Conservation (phyloP, 2,797 vertebrate species). For the Poecilia picta region DNA sequence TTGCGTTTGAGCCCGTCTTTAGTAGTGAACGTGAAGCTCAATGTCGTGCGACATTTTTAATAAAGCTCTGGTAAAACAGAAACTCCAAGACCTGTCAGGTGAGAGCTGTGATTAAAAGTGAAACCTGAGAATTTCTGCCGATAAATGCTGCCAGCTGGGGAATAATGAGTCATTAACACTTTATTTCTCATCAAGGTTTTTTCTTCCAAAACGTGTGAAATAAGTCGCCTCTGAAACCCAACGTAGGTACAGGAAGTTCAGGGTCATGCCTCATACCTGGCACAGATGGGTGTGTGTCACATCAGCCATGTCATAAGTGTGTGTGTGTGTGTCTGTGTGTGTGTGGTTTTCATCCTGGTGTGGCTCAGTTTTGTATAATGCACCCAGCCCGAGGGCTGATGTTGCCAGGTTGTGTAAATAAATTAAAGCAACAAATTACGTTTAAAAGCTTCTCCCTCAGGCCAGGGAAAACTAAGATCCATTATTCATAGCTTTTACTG, state of each 20-base stretch:
- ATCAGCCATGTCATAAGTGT: neutral
- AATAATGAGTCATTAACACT: neutral
- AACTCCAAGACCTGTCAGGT: neutral
- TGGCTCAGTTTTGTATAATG: constrained; percentile 41
- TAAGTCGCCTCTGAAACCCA: neutral
- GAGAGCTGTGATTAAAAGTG: neutral
- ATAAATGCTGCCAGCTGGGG: neutral
- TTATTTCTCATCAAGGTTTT: neutral
- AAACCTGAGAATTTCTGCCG: neutral
- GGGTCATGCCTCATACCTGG: constrained; percentile 13
- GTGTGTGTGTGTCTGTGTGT: neutral
- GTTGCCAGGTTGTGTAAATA: constrained; percentile 78
- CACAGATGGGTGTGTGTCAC: neutral
- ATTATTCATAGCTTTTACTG: constrained; percentile 76
- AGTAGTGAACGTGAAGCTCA: neutral
- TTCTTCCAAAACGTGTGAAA: constrained; percentile 10
- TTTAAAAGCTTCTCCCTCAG: constrained; percentile 76
- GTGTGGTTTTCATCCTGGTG: constrained; percentile 3
- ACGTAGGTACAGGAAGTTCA: neutral
- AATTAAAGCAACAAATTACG: constrained; percentile 81
- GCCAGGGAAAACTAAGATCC: constrained; percentile 67
- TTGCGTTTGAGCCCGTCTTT: neutral
- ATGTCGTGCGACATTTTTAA: neutral
- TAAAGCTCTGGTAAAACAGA: neutral
- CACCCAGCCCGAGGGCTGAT: constrained; percentile 56